phyloP scores from a whole-genome alignment of 2,113 vertebrate genomes.

The Ammodytes marinus region DNA sequence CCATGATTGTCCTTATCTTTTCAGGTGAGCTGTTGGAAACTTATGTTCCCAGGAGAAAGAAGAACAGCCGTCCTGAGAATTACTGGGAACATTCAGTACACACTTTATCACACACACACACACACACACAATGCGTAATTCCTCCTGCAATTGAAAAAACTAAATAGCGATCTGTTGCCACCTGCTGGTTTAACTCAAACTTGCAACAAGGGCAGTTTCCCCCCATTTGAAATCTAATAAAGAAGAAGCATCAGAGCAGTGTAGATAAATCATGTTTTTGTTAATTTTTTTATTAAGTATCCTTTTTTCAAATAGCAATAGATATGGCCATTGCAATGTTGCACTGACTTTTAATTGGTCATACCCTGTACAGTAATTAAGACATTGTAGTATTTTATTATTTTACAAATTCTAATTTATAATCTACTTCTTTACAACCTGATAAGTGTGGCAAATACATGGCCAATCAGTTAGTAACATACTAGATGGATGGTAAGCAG shows the following conservation, averaged over 20 bases:
- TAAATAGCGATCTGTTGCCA: slow-evolving; percentile 18
- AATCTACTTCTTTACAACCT: not conserved
- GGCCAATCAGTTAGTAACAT: not conserved
- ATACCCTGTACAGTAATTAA: not conserved
- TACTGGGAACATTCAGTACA: not conserved
- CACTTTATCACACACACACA: not conserved
- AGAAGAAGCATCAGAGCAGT: not conserved
- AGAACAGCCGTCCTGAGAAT: not conserved
- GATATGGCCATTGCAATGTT: not conserved
- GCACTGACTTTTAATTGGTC: not conserved
- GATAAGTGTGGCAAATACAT: not conserved
- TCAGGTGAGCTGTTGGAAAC: slow-evolving; percentile 1
- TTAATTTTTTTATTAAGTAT: not conserved
- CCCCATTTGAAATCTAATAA: too few relatives aligned
- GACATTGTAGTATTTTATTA: not conserved
- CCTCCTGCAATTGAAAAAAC: not conserved
- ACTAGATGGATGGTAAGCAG: not conserved
- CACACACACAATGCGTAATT: not conserved
- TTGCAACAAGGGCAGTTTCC: not conserved
- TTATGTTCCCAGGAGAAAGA: not conserved
- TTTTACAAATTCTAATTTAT: not conserved
- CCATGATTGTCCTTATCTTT: not conserved
- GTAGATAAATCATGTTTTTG: not conserved
- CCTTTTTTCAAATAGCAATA: not conserved
- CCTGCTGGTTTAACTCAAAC: slow-evolving; percentile 36